Conservation (phyloP, 2,888 invertebrate species). For the Brachyopa scutellaris region DNA sequence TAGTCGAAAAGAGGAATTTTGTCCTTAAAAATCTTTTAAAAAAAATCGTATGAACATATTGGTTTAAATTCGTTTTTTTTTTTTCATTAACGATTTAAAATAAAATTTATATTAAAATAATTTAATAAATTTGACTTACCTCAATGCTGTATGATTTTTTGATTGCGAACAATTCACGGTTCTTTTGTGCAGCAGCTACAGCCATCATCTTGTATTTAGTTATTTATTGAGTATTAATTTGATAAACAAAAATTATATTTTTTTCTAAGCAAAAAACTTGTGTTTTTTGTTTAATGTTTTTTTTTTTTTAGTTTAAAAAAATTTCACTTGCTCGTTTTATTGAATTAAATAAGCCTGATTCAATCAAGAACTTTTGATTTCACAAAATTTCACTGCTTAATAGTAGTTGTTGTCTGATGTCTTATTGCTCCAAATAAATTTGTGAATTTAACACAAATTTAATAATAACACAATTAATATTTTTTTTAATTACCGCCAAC, state of each 20-base stretch:
- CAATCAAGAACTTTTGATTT: constrained; percentile 45
- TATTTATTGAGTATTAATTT: constrained; percentile 75
- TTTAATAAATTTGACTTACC: too few species aligned
- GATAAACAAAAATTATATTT: constrained; percentile 77
- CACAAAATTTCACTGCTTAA: constrained; percentile 71
- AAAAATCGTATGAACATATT: too few species aligned
- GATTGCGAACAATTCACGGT: constrained; percentile 97
- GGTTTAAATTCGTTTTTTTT: too few species aligned
- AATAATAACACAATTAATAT: constrained; percentile 39
- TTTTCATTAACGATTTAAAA: too few species aligned
- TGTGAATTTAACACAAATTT: constrained; percentile 52
- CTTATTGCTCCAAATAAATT: constrained; percentile 66
- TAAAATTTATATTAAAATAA: too few species aligned
- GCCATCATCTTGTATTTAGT: constrained; percentile 86
- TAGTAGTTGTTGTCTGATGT: constrained; percentile 68
- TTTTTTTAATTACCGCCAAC: constrained; percentile 32
- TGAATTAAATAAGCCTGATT: constrained; percentile 71
- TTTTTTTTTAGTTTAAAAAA: constrained; percentile 27
- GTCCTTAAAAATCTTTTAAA: too few species aligned
- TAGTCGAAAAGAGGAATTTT: too few species aligned
- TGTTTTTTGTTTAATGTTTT: constrained; percentile 11
- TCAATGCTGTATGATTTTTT: constrained; percentile 98
- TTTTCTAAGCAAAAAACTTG: constrained; percentile 59
- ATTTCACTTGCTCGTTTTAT: constrained; percentile 55
- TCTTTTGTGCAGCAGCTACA: constrained; percentile 95